Evolutionary conservation across 2,797 vertebrate species (phyloP).

Genomic region (Hyperoplus immaculatus): DNA sequence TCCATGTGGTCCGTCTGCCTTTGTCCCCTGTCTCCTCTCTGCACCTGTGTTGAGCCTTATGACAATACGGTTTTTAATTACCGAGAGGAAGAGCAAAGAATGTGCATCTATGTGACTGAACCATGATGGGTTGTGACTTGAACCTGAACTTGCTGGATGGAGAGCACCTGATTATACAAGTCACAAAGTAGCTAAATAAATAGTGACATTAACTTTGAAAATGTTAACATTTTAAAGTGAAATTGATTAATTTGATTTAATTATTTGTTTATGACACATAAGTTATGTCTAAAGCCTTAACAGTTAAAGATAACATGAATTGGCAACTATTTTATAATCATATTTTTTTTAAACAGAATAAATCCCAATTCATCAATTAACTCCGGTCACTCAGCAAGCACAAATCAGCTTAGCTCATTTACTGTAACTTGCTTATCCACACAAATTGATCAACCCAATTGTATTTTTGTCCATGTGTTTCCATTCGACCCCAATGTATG

Average conservation of each 20-base stretch:
- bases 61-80: conserved; percentile 54
- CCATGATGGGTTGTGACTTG: neutral
- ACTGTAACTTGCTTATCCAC: conserved; percentile 25
- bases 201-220: neutral
- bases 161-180: neutral
- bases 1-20: conserved; percentile 70
- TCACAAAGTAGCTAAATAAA: neutral
- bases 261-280: neutral
- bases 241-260: neutral
- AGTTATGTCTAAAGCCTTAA: neutral
- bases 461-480: conserved; percentile 38
- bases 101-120: neutral
- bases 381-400: conserved; percentile 7
- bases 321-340: neutral
- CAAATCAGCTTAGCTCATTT: neutral
- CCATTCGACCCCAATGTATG: conserved; percentile 20
- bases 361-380: neutral
- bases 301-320: neutral
- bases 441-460: conserved; percentile 28
- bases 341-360: neutral
- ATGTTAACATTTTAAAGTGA: neutral
- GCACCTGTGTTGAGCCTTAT: conserved; percentile 51
- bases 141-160: neutral
- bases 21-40: conserved; percentile 56
- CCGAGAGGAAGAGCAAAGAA: conserved; percentile 15